Evolutionary conservation across 2,797 vertebrate species (phyloP).

Genomic region (Sebastes dallii): DNA sequence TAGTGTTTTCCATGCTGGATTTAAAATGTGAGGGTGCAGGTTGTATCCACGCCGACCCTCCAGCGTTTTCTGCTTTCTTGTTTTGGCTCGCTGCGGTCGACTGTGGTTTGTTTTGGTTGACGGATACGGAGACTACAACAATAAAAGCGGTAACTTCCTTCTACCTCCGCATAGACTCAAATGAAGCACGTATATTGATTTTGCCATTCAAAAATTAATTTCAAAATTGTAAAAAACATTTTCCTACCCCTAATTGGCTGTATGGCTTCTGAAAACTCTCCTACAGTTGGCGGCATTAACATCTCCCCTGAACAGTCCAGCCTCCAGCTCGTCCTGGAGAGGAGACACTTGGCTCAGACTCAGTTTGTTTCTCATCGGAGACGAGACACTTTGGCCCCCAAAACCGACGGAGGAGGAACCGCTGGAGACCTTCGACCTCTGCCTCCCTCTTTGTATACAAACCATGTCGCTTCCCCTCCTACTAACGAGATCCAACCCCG

Average conservation of each 20-base stretch:
- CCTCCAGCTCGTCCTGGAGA: background rate
- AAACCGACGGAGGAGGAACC: slow-evolving; percentile 13
- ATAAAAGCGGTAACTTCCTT: too few species aligned
- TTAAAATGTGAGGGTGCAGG: too few species aligned
- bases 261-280: background rate
- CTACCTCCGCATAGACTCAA: too few species aligned
- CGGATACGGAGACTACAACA: too few species aligned
- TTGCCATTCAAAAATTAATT: too few species aligned
- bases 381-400: background rate
- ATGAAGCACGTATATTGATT: too few species aligned
- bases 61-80: rapidly evolving
- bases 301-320: slow-evolving; percentile 17
- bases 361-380: background rate
- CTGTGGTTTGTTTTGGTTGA: too few species aligned
- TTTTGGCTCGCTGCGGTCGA: too few species aligned
- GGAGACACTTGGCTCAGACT: background rate
- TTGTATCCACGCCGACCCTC: rapidly evolving
- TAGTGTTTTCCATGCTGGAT: too few species aligned
- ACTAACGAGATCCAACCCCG: slow-evolving; percentile 22
- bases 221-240: too few species aligned
- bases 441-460: slow-evolving; percentile 47
- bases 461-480: background rate
- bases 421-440: slow-evolving; percentile 28
- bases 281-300: background rate
- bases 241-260: too few species aligned